Base-by-base conservation (phyloP, 2,888 invertebrate genomes). In the Glaucopsyche alexis region DNA sequence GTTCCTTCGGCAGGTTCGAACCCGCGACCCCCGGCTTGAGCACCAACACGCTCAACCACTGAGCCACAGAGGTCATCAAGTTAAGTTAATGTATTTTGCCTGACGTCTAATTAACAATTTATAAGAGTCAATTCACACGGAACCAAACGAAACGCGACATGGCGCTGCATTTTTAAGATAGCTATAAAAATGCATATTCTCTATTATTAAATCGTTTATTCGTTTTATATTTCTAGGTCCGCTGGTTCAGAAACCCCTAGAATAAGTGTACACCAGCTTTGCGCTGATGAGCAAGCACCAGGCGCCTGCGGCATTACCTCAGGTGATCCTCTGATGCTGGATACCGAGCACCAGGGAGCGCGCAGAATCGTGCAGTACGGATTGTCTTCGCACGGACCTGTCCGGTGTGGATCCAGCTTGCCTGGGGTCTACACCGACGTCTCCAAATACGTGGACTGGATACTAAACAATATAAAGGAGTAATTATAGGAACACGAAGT, bases 231-330 rank as follows among this genome's bases (percentile, higher is more conserved):
- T 55, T 55, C 9, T 19, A 55, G 55, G 19, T 3, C 1, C 11
- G 8, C 47, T 47, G 19, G 19, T 19, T 19, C 55, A 19, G 7
- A 55, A 55, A 19, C 4, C 50, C 7, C n/a, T 19, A 55, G n/a
- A 55, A 55, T 55, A 55, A 19, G 55, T 19, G 19, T 11, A n/a
- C 8, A 55, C 16, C 55, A 75, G 83, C 88, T 8, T 82, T 92
- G 81, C 72, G 81, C 78, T 50, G 94, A 94, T 0, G 84, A 82
- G 29, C 84, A 85, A 50, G 84, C 85, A 2, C 87, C 88, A 67
- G 95, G 95, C 79, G 94, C 95, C 38, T 95, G 95, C 76, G 83
- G 86, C 38, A 95, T 95, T 0, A 95, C 95, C 77, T 95, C 95
- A 64, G 95, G 95, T 11, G 95, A 95, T 0, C 95, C 95, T 0